Evolutionary conservation across 2,797 vertebrate species (phyloP), one percentile per base, ranked within the genome.

Genomic region (Falco naumanni): DNA sequence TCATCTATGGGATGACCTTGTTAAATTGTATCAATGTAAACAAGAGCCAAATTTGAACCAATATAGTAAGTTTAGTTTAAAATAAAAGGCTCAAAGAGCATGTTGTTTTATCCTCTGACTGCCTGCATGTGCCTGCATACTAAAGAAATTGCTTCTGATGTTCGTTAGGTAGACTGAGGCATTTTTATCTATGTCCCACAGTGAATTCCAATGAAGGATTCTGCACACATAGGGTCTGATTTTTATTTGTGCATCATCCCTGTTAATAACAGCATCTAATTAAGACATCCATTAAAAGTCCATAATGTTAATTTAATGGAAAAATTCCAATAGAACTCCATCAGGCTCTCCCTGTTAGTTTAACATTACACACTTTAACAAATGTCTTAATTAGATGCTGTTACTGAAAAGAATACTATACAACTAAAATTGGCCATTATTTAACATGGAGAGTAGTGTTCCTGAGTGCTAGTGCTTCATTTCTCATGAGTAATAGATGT

Each of bases 241-340:
- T 97, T 97, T 97, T 94, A 95, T 96, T 97, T 97, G 90, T 95
- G 91, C 82, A 95, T 97, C 82, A 94, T 94, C 78, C 26, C 21
- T 95, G 70, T 96, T 97, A 97, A 95, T 96, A 98, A 96, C 71
- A 95, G n/a, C 83, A 95, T 89, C 96, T 96, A 97, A 98, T 97
- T 97, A 97, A 97, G 93, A 95, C 61, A 95, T 94, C 94, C 84
- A 96, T 97, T 98, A 97, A 93, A 97, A 97, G 84, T 95, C 95
- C 87, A 92, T 96, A 97, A 97, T 94, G 91, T 96, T 97, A 97
- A 96, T 93, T 95, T 97, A 97, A 97, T 94, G 69, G 95, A 87
- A 97, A 97, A 97, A 96, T 95, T 94, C 70, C 93, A 94, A 29
- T 63, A 95, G 87, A 95, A 95, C 31, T 92, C 68, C 43, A 92